These are phyloP conservation scores for Gonioctena quinquepunctata DNA, from an alignment of 1,140 invertebrate genomes.

Conservation along the genomic window DNA sequence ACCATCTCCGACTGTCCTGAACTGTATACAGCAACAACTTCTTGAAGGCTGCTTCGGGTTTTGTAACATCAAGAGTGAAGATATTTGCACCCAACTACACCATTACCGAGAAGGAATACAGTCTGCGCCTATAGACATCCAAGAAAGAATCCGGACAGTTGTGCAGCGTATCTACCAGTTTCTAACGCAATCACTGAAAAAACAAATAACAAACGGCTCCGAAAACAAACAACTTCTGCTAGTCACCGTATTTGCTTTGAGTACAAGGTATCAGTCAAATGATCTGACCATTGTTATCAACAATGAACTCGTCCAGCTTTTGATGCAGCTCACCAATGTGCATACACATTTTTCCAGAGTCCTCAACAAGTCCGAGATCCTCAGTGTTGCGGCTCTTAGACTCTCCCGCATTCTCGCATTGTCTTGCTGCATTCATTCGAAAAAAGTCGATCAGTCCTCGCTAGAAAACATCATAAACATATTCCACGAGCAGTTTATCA, in stretches of 20 bases:
- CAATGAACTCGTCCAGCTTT: constrained; percentile 60
- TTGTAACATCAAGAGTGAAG: constrained; percentile 52
- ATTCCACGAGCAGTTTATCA: constrained; percentile 54
- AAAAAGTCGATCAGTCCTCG: constrained; percentile 57
- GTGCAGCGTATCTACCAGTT: constrained; percentile 58
- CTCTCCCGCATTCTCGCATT: constrained; percentile 64
- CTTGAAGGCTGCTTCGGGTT: constrained; percentile 66
- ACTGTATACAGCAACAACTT: constrained; percentile 62
- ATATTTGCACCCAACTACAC: constrained; percentile 51
- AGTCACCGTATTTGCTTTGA: constrained; percentile 63
- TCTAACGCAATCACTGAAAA: constrained; percentile 49
- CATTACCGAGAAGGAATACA: constrained; percentile 61
- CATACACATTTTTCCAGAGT: background rate
- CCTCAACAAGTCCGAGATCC: constrained; percentile 26
- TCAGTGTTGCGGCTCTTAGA: constrained; percentile 54
- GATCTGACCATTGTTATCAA: constrained; percentile 66
- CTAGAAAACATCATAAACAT: constrained; percentile 45
- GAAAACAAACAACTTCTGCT: constrained; percentile 49
- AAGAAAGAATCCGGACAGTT: constrained; percentile 54
- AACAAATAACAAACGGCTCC: constrained; percentile 33
- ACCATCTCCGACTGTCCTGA: constrained; percentile 35
- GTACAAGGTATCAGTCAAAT: constrained; percentile 61
- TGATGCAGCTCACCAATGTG: constrained; percentile 57
- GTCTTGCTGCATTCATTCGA: constrained; percentile 59
- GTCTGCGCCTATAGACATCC: constrained; percentile 51